Percentiles rank a stretch among this genome's conserved stretches.
Evolutionary conservation across 2,113 vertebrate species (phyloP).

Genomic region (Vombatus ursinus): DNA sequence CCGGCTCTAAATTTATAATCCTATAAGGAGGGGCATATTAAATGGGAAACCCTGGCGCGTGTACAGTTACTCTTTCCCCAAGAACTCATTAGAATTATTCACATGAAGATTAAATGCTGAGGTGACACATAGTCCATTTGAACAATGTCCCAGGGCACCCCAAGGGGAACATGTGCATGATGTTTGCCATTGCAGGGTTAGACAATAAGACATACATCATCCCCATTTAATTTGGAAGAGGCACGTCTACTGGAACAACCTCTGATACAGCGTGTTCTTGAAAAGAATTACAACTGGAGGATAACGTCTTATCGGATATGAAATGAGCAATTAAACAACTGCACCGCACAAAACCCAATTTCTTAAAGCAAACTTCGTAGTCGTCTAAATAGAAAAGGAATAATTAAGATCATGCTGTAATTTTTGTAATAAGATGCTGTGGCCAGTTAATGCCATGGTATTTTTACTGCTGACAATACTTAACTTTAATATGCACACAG

Average conservation of each 20-base stretch:
- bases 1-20: neutral
- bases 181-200: neutral
- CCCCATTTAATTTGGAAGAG: slow-evolving; percentile 36
- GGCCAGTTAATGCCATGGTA: neutral
- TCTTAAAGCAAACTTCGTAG: neutral
- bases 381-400: neutral
- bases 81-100: neutral
- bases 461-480: neutral
- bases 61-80: neutral
- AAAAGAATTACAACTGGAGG: neutral
- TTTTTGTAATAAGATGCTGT: neutral
- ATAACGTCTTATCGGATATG: neutral
- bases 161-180: neutral
- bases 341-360: neutral
- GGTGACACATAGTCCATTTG: neutral
- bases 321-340: neutral
- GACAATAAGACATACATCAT: slow-evolving; percentile 4
- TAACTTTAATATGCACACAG: no score
- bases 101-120: neutral
- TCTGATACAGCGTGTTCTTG: neutral
- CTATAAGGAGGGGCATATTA: accelerated
- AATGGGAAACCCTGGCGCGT: neutral
- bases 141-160: neutral
- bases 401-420: neutral
- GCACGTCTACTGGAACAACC: neutral